Evolutionary conservation across 2,888 invertebrate genomes (phyloP).

Genomic region (Lottia gigantea): DNA sequence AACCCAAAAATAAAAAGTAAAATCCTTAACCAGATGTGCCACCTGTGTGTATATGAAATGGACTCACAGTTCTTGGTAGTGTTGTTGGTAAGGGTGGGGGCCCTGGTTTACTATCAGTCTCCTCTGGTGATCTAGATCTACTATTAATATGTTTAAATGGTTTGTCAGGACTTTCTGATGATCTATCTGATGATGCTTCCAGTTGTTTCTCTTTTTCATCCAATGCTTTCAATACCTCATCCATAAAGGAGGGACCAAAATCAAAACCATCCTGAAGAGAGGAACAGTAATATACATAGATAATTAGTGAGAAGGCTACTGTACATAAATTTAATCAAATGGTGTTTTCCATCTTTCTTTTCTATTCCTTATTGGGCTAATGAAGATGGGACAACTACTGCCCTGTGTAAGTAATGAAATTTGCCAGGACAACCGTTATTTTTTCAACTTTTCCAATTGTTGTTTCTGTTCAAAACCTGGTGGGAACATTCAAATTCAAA

Average conservation of each 20-base stretch:
- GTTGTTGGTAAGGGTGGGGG: conserved; percentile 35
- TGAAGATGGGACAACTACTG: no score
- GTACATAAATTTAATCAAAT: no score
- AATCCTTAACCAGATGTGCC: no score
- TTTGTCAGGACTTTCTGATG: conserved; percentile 27
- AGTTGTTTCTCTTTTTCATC: conserved; percentile 55
- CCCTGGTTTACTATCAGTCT: conserved; percentile 13
- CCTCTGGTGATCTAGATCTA: conserved; percentile 34
- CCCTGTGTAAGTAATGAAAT: no score
- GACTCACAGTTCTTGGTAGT: conserved; percentile 32
- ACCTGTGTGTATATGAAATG: no score
- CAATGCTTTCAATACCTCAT: conserved; percentile 83
- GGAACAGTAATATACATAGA: not conserved
- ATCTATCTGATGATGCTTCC: conserved; percentile 29
- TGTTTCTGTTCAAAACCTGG: no score
- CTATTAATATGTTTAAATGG: conserved; percentile 23
- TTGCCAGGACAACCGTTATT: no score
- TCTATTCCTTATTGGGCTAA: not conserved
- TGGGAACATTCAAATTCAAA: no score
- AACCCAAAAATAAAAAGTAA: no score
- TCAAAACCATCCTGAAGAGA: conserved; percentile 60
- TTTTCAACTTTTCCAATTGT: no score
- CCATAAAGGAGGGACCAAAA: conserved; percentile 86
- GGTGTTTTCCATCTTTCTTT: no score
- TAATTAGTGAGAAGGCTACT: no score